These are phyloP conservation scores for Nemurella pictetii DNA, from an alignment of 2,888 invertebrate genomes.

Conservation along the genomic window DNA sequence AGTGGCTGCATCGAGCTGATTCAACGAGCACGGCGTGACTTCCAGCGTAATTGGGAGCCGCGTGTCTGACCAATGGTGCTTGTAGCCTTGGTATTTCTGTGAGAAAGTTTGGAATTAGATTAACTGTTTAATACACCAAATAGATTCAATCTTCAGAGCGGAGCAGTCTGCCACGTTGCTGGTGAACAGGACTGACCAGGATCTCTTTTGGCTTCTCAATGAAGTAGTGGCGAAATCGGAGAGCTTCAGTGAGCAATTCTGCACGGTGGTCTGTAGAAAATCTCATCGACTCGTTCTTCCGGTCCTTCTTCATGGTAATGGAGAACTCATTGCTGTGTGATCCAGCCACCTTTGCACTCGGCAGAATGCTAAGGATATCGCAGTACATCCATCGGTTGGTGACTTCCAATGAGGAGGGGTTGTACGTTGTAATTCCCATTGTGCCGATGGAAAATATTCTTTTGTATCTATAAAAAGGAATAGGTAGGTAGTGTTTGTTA, in stretches of 20 bases:
- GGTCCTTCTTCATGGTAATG: constrained; percentile 84
- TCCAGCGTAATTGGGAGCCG: constrained; percentile 85
- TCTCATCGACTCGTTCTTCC: constrained; percentile 90
- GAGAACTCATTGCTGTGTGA: constrained; percentile 70
- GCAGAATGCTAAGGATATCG: constrained; percentile 74
- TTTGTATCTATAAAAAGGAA: constrained; percentile 71
- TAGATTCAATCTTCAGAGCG: background rate
- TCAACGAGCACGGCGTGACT: constrained; percentile 88
- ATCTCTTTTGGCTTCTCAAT: constrained; percentile 79
- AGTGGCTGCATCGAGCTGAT: constrained; percentile 88
- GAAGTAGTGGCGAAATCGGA: constrained; percentile 78
- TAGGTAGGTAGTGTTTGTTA: background rate
- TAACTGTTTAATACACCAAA: no score
- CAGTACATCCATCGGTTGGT: constrained; percentile 93
- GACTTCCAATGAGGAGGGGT: constrained; percentile 83
- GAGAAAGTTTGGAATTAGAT: constrained; percentile 43
- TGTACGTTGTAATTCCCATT: constrained; percentile 94
- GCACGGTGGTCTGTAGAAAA: constrained; percentile 95
- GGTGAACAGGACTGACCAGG: constrained; percentile 63
- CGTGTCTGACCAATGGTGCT: constrained; percentile 96
- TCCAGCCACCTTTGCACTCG: constrained; percentile 54
- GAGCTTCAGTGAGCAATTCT: constrained; percentile 88
- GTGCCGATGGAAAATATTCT: constrained; percentile 96
- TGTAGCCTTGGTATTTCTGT: constrained; percentile 86
- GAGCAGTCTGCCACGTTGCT: no score